A percentile compares a stretch with the other conserved stretches of the same genome.
Evolutionary conservation across 2,797 vertebrate species (phyloP).

Genomic region (Bovichtus diacanthus): DNA sequence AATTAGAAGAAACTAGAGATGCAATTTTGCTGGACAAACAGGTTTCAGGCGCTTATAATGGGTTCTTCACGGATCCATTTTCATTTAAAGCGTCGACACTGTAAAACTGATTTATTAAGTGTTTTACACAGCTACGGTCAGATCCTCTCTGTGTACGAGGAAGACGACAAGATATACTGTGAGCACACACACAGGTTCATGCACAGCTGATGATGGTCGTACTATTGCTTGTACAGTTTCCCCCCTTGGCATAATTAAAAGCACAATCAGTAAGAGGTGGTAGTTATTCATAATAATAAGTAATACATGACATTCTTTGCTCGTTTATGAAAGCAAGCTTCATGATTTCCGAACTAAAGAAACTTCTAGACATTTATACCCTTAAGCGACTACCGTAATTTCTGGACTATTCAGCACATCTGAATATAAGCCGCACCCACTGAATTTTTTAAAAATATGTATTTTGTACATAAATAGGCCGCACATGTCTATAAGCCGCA

Average conservation of each 20-base stretch:
- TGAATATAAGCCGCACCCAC: too few species aligned
- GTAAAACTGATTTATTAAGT: conserved; percentile 26
- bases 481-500: too few species aligned
- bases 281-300: too few species aligned
- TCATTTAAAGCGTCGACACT: conserved; percentile 4
- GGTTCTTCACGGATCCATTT: conserved; percentile 35
- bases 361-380: background rate
- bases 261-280: background rate
- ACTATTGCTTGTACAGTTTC: background rate
- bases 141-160: background rate
- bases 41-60: conserved; percentile 33
- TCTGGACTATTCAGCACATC: too few species aligned
- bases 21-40: conserved; percentile 16
- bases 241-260: background rate
- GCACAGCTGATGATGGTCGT: background rate
- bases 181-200: background rate
- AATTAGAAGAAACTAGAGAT: conserved; percentile 2
- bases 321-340: background rate
- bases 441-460: too few species aligned
- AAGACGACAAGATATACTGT: background rate
- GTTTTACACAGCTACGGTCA: conserved; percentile 5
- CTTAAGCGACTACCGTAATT: too few species aligned
- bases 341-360: background rate
- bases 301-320: background rate
- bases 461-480: too few species aligned